Evolutionary conservation across 2,888 invertebrate genomes (phyloP).

Genomic region (Tetramorium bicarinatum): DNA sequence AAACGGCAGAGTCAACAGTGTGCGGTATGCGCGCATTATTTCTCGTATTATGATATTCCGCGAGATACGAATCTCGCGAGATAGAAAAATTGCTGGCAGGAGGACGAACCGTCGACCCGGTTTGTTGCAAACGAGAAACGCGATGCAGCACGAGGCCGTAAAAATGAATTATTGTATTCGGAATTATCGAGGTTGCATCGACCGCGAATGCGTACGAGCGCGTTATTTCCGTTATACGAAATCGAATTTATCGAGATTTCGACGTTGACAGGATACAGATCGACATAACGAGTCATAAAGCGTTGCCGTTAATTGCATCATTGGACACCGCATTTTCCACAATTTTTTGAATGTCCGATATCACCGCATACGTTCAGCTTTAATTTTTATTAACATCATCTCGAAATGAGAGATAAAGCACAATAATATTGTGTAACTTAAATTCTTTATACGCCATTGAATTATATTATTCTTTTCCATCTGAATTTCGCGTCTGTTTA

Average conservation of each 20-base stretch:
- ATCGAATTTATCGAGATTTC: constrained; percentile 51
- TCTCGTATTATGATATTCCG: constrained; percentile 50
- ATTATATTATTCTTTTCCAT: not conserved
- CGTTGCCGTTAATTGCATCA: constrained; percentile 39
- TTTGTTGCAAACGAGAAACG: constrained; percentile 4
- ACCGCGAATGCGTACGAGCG: constrained; percentile 30
- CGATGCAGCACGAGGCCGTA: constrained; percentile 37
- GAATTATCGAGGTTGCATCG: constrained; percentile 46
- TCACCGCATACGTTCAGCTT: not conserved
- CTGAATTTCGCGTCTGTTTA: constrained; percentile 18
- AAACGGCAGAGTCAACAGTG: constrained; percentile 44
- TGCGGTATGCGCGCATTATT: constrained; percentile 44
- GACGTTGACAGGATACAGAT: constrained; percentile 28
- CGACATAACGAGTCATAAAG: constrained; percentile 34
- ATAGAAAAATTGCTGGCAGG: constrained; percentile 38
- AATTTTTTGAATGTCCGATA: constrained; percentile 2
- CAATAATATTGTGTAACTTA: not conserved
- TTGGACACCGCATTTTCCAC: constrained; percentile 10
- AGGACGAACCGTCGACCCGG: constrained; percentile 27
- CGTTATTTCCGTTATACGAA: constrained; percentile 24
- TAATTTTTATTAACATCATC: not conserved
- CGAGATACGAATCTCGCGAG: constrained; percentile 48
- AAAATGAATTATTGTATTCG: constrained; percentile 55
- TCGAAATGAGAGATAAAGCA: no score
- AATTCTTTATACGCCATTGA: not conserved